Evolutionary conservation across 2,888 invertebrate species (phyloP), one percentile per base, ranked within the genome.

Genomic region (Subacronicta megacephala): DNA sequence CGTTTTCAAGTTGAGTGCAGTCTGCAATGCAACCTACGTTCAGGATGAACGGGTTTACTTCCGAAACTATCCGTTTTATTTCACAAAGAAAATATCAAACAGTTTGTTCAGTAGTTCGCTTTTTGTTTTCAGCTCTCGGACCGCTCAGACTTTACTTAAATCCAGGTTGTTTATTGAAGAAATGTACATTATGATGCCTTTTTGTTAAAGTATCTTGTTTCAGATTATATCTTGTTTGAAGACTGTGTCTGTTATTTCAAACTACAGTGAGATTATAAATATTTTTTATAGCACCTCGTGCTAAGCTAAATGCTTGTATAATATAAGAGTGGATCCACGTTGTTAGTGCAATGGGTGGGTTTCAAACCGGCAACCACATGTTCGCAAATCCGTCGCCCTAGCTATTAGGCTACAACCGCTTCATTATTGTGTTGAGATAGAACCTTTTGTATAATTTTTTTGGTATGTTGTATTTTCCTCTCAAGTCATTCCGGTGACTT

Each of bases 31-130:
- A 66, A 44, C 7, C 44, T 35, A 35, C 23, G 13, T 47, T n/a
- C 43, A 49, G 31, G 17, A 49, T 47, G 59, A 59, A 51, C 72
- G 23, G 33, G 37, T 15, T 71, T 59, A 47, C 52, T 56, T 60
- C 46, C 37, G 44, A 44, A 72, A 72, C 67, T 47, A 72, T 72
- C 40, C 40, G 50, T 40, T 66, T 72, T 56, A 56, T 60, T 68
- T 66, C 51, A 42, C 51, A 55, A 59, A 60, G 68, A 55, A 72
- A 68, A 72, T 52, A 66, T 66, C 55, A 59, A 68, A 60, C 51
- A 50, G 55, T 60, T 56, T 52, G 38, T 45, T 49, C 35, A 17
- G 9, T 43, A 36, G 63, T 55, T 50, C 23, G 36, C 13, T 50
- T 50, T 64, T 56, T 53, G 52, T 52, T 68, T 46, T 2, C 20